A percentile compares a stretch with the other conserved stretches of the same genome.
Conservation (phyloP, 2,888 invertebrate species). For the Silvanus unidentatus region DNA sequence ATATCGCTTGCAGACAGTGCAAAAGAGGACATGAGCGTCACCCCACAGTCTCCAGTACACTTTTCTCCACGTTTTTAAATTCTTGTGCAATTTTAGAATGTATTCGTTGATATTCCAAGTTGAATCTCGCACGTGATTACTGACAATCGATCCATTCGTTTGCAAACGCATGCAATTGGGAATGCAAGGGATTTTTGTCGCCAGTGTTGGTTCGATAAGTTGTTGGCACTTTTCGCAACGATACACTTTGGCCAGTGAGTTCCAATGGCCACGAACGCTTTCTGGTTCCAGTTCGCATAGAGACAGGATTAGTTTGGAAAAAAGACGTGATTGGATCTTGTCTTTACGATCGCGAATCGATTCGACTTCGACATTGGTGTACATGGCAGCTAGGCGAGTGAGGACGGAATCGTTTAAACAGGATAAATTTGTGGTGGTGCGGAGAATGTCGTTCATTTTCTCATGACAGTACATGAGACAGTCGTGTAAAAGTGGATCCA, state of each 20-base stretch:
- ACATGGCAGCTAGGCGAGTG: constrained; percentile 73
- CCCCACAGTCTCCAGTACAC: constrained; percentile 95
- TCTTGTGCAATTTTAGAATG: constrained; percentile 67
- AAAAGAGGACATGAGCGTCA: constrained; percentile 79
- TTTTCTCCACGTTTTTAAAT: constrained; percentile 76
- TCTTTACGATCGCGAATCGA: constrained; percentile 80
- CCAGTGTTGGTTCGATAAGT: constrained; percentile 63
- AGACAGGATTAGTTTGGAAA: constrained; percentile 74
- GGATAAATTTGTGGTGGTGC: constrained; percentile 78
- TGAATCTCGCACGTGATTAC: constrained; percentile 62
- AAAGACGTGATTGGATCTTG: constrained; percentile 78
- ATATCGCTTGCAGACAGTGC: constrained; percentile 69
- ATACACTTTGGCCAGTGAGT: constrained; percentile 71
- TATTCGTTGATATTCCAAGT: constrained; percentile 79
- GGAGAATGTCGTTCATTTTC: constrained; percentile 80
- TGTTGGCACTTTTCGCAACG: constrained; percentile 72
- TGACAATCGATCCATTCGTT: constrained; percentile 64
- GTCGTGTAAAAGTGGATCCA: constrained; percentile 83
- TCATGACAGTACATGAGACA: constrained; percentile 82
- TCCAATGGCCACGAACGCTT: constrained; percentile 72
- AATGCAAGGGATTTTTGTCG: constrained; percentile 66
- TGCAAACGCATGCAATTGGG: constrained; percentile 68
- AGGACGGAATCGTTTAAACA: constrained; percentile 78
- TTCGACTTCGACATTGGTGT: constrained; percentile 83
- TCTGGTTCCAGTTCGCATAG: constrained; percentile 72